Conservation (phyloP, 2,113 vertebrate genomes). For the Myocastor coypus region DNA sequence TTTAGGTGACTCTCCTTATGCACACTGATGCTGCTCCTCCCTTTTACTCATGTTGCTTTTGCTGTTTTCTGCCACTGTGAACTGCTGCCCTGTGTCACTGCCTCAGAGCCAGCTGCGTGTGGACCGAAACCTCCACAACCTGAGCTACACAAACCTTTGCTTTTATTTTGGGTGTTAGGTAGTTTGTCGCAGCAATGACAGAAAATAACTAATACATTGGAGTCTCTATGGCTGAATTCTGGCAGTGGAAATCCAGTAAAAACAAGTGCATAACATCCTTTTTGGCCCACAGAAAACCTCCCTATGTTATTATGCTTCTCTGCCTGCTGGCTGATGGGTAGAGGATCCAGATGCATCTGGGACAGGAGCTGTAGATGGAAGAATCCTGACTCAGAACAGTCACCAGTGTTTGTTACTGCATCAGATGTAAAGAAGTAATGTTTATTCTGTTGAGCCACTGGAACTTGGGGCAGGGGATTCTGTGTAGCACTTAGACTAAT, state of each 20-base stretch:
- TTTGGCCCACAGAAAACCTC: neutral
- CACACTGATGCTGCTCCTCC: no score
- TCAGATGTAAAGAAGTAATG: neutral
- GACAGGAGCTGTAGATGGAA: neutral
- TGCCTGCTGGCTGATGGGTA: neutral
- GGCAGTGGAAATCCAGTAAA: neutral
- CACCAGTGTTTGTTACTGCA: neutral
- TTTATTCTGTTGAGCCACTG: slow-evolving; percentile 1
- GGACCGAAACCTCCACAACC: no score
- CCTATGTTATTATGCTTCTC: neutral
- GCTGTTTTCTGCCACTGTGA: no score
- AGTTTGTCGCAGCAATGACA: no score
- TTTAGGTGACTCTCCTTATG: no score
- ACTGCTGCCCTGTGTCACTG: no score
- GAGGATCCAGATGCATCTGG: neutral
- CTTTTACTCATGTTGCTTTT: no score
- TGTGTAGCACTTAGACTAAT: neutral
- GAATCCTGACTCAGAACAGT: neutral
- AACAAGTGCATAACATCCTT: neutral
- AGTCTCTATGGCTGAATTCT: neutral
- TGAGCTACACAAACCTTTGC: no score
- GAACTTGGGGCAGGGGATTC: neutral
- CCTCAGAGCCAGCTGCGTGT: no score
- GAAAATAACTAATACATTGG: neutral
- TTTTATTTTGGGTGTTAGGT: no score